phyloP scores from a whole-genome alignment of 1,140 invertebrate species.

The Drosophila lacteicornis region DNA sequence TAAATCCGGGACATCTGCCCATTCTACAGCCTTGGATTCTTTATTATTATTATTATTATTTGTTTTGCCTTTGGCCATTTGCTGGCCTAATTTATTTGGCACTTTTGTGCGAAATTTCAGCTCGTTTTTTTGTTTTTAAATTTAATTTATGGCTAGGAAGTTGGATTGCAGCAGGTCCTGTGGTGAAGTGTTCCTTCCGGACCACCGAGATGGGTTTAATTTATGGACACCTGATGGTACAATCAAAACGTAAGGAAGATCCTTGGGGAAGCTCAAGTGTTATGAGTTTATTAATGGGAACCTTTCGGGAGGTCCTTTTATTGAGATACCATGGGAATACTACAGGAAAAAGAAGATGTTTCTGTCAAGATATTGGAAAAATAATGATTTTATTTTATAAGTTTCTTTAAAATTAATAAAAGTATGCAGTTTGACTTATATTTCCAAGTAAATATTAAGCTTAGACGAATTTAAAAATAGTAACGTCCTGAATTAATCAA shows the following conservation, averaged over 20 bases:
- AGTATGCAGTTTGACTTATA: too few relatives aligned
- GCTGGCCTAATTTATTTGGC: slow-evolving; percentile 48
- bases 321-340: slow-evolving; percentile 9
- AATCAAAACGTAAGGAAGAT: not conserved
- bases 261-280: slow-evolving; percentile 4
- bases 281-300: slow-evolving; percentile 14
- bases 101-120: slow-evolving; percentile 15
- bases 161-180: slow-evolving; percentile 33
- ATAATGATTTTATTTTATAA: too few relatives aligned
- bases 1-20: slow-evolving; percentile 34
- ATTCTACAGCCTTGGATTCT: not conserved
- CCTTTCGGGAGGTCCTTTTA: not conserved
- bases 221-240: slow-evolving; percentile 14
- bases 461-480: too few relatives aligned
- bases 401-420: too few relatives aligned
- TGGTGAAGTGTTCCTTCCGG: slow-evolving; percentile 12
- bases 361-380: too few relatives aligned
- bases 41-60: slow-evolving; percentile 19
- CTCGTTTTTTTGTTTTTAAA: not conserved
- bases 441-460: too few relatives aligned
- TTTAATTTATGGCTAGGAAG: slow-evolving; percentile 29
- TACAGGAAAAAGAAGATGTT: not conserved
- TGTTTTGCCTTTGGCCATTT: slow-evolving; percentile 24
- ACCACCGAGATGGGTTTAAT: slow-evolving; percentile 21
- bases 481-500: too few relatives aligned